Percentiles rank a stretch among this genome's conserved stretches.
These are phyloP conservation scores for Drosophila pegasa DNA, from an alignment of 2,888 invertebrate species.

Conservation along the genomic window DNA sequence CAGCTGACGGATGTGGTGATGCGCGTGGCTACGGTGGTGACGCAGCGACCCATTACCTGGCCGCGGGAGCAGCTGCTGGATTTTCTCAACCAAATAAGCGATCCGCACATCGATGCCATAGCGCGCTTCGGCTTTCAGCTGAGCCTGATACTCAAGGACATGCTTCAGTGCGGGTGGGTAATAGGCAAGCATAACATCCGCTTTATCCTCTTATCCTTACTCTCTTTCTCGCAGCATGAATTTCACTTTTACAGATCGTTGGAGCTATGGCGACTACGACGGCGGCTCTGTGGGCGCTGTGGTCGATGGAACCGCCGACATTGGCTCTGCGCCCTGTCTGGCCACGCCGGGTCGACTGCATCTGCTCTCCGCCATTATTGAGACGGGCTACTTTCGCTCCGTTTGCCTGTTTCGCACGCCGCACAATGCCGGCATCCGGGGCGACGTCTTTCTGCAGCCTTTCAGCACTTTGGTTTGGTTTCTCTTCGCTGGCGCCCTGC, in stretches of 20 bases:
- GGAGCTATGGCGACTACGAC: conserved; percentile 70
- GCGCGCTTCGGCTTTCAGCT: conserved; percentile 76
- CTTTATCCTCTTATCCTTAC: no score
- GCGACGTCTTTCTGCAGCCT: conserved; percentile 87
- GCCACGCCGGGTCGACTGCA: conserved; percentile 56
- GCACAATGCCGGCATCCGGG: conserved; percentile 86
- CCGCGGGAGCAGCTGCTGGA: conserved; percentile 55
- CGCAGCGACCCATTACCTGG: conserved; percentile 55
- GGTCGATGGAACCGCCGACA: conserved; percentile 65
- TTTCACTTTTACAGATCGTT: conserved; percentile 62
- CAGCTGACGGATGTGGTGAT: conserved; percentile 75
- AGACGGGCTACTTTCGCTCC: conserved; percentile 79
- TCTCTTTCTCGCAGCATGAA: no score
- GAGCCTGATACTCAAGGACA: conserved; percentile 65
- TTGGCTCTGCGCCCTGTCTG: conserved; percentile 66
- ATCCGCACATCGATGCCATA: conserved; percentile 71
- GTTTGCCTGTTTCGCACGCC: conserved; percentile 87
- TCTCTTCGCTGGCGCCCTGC: conserved; percentile 83
- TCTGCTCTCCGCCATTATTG: conserved; percentile 57
- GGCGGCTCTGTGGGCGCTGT: conserved; percentile 80
- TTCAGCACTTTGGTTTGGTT: conserved; percentile 87
- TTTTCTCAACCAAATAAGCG: conserved; percentile 62
- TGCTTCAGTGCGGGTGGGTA: conserved; percentile 77
- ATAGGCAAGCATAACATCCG: no score
- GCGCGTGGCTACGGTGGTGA: conserved; percentile 79